Conservation (phyloP, 1,140 invertebrate genomes). For the Mizuhopecten yessoensis region DNA sequence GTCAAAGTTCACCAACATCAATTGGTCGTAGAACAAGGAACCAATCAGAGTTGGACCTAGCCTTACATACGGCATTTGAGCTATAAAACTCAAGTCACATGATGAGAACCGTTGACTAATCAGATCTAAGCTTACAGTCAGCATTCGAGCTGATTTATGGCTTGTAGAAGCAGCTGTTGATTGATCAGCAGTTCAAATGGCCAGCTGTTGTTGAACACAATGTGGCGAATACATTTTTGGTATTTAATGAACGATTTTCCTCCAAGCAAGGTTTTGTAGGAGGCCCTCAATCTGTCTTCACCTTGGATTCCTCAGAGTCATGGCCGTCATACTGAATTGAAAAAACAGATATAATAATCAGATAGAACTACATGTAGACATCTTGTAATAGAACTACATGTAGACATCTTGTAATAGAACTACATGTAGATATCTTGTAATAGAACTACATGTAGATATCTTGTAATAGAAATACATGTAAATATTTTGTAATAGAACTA, state of each 20-base stretch:
- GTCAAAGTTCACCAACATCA: too few relatives aligned
- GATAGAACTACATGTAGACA: too few relatives aligned
- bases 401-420: too few relatives aligned
- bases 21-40: neutral
- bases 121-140: slow-evolving; percentile 21
- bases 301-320: neutral
- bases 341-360: too few relatives aligned
- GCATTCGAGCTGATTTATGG: neutral
- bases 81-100: neutral
- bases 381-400: too few relatives aligned
- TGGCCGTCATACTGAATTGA: neutral
- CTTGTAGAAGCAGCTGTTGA: neutral
- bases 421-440: too few relatives aligned
- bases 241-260: neutral
- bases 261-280: neutral
- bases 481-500: too few relatives aligned
- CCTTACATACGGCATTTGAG: neutral
- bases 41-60: neutral
- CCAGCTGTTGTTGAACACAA: slow-evolving; percentile 32
- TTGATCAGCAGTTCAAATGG: neutral
- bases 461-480: too few relatives aligned
- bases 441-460: too few relatives aligned
- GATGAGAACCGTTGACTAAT: too few relatives aligned
- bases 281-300: neutral
- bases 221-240: neutral